Conservation (phyloP, 2,888 invertebrate genomes). For the Tetragonisca angustula region DNA sequence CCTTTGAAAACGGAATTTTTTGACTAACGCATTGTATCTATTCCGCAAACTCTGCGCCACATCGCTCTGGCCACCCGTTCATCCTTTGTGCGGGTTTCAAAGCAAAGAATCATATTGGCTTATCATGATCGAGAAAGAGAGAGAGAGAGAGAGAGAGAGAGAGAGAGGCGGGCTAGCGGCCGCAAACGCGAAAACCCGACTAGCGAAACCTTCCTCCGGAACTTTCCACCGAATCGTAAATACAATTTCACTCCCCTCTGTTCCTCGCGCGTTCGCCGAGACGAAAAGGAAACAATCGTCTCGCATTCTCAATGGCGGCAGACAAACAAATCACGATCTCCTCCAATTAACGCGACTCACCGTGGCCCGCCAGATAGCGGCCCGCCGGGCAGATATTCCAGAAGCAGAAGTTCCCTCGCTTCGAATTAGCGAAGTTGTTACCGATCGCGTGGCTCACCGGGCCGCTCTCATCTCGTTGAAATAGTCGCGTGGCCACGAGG, state of each 20-base stretch:
- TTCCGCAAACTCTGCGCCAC: neutral
- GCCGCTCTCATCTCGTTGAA: slow-evolving; percentile 53
- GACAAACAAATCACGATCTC: slow-evolving; percentile 36
- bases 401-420: slow-evolving; percentile 26
- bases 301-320: neutral
- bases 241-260: neutral
- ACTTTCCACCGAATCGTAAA: neutral
- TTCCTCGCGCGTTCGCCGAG: too few species aligned
- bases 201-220: neutral
- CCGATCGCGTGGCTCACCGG: slow-evolving; percentile 54
- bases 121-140: neutral
- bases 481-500: slow-evolving; percentile 82
- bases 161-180: too few species aligned
- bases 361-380: neutral
- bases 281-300: neutral
- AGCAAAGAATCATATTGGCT: slow-evolving; percentile 27
- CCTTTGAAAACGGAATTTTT: slow-evolving; percentile 36
- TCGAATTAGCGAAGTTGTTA: slow-evolving; percentile 66
- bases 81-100: slow-evolving; percentile 6
- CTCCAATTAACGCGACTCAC: slow-evolving; percentile 38
- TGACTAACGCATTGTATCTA: slow-evolving; percentile 36
- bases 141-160: too few species aligned
- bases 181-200: neutral
- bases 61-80: neutral
- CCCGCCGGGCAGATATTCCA: slow-evolving; percentile 22